These are phyloP conservation scores for Leptopilina drosophilae DNA, from an alignment of 2,888 invertebrate species.

Conservation along the genomic window DNA sequence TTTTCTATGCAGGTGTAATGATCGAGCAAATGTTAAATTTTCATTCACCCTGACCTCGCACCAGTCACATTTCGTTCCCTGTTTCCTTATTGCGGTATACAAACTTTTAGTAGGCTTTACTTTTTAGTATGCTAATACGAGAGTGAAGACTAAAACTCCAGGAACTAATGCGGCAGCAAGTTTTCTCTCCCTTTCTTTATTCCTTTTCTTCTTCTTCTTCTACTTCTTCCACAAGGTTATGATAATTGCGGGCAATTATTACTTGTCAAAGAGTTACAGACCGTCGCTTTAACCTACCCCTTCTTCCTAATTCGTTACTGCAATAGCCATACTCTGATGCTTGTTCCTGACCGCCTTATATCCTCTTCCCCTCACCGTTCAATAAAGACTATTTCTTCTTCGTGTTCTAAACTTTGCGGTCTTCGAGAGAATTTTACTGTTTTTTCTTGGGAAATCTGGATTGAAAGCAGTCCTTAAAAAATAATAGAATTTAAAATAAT, in stretches of 20 bases:
- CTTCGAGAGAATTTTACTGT: constrained; percentile 60
- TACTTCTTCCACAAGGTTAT: constrained; percentile 64
- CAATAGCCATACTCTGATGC: constrained; percentile 3
- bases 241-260: constrained; percentile 72
- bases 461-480: too few species aligned
- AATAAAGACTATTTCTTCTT: constrained; percentile 29
- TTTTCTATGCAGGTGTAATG: constrained; percentile 47
- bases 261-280: constrained; percentile 69
- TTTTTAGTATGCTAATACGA: constrained; percentile 57
- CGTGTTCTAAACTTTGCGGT: constrained; percentile 45
- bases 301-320: constrained; percentile 26
- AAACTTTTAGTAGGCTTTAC: constrained; percentile 52
- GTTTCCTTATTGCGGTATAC: constrained; percentile 51
- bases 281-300: constrained; percentile 47
- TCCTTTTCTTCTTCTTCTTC: constrained; percentile 54
- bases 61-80: constrained; percentile 55
- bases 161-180: constrained; percentile 56
- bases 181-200: constrained; percentile 32
- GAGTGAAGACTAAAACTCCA: constrained; percentile 57
- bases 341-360: constrained; percentile 33
- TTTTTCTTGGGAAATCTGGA: too few species aligned
- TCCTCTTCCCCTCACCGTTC: constrained; percentile 19
- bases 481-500: too few species aligned
- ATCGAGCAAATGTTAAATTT: constrained; percentile 60
- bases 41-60: constrained; percentile 56